These are phyloP conservation scores for Drosophila mercatorum DNA, from an alignment of 2,888 invertebrate species.

Conservation along the genomic window DNA sequence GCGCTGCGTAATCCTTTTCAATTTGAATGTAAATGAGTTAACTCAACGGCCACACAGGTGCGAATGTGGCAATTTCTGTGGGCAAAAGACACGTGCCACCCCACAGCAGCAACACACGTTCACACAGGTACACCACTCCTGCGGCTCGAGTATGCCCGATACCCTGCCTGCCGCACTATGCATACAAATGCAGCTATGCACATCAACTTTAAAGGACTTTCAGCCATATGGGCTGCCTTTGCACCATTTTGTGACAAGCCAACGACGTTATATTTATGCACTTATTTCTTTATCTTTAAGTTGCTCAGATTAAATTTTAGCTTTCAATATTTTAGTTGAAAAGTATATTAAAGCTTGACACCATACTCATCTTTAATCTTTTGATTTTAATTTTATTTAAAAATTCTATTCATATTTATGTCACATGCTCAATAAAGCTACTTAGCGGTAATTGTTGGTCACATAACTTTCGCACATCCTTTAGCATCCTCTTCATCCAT, in stretches of 20 bases:
- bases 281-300: neutral
- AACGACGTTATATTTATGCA: neutral
- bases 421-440: neutral
- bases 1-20: constrained; percentile 48
- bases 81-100: constrained; percentile 25
- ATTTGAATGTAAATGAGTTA: constrained; percentile 71
- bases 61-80: constrained; percentile 31
- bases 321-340: too few relatives aligned
- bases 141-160: constrained; percentile 1
- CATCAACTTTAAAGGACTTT: neutral
- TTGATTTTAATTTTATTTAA: too few relatives aligned
- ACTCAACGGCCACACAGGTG: constrained; percentile 43
- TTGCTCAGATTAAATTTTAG: too few relatives aligned
- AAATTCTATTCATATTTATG: too few relatives aligned
- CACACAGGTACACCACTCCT: neutral
- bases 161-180: constrained; percentile 1
- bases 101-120: neutral
- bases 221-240: neutral
- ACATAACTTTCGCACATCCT: neutral
- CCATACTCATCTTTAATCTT: too few relatives aligned
- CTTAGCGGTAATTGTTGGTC: neutral
- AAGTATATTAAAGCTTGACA: too few relatives aligned
- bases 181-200: constrained; percentile 8
- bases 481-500: too few relatives aligned
- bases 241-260: neutral